Base-by-base conservation (phyloP, 2,888 invertebrate species). In the Epiblema foenella region DNA sequence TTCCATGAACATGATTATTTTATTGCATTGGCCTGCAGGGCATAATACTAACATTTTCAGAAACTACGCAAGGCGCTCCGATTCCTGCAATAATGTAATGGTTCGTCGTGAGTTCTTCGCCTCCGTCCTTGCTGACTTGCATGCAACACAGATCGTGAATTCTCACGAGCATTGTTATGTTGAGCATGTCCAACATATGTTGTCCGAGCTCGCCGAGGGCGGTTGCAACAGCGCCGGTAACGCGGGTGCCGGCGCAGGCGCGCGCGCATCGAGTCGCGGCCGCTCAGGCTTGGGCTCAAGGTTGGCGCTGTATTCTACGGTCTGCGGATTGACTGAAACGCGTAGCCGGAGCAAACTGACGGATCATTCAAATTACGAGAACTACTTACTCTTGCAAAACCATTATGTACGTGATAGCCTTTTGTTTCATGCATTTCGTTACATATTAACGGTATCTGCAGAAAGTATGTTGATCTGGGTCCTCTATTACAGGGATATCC, bases 141-240 rank as follows among this genome's bases (percentile, higher is more conserved):
- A 52, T 54, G n/a, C 63, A 52, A 20, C 63, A 64, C 37, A 64
- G 39, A 64, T 64, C 64, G 64, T 64, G 54, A 64, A 54, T 63
- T 64, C 64, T 54, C 64, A 64, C 18, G 39, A 64, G 64, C n/a
- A 64, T 64, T 54, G 64, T 64, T 54, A 39, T 54, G 64, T 64
- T 33, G 17, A 20, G 17, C 64, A 64, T 64, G 54, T 64, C 64
- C 64, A 39, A 52, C 37, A 39, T 24, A 51, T 54, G 64, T 64
- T 39, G 59, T 59, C 42, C 24, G 59, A 20, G 42, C 20, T 20
- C 42, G 63, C 51, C 65, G 24, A 42, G 8, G 65, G 65, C 64
- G 64, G 39, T 57, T 56, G 56, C 56, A 17, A 46, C 29, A 57
- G 46, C 29, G n/a, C 10, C 11, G 65, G 65, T 46, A 57, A 46